Base-by-base conservation (phyloP, 2,113 vertebrate species). In the Cryptomyrus ogoouensis region DNA sequence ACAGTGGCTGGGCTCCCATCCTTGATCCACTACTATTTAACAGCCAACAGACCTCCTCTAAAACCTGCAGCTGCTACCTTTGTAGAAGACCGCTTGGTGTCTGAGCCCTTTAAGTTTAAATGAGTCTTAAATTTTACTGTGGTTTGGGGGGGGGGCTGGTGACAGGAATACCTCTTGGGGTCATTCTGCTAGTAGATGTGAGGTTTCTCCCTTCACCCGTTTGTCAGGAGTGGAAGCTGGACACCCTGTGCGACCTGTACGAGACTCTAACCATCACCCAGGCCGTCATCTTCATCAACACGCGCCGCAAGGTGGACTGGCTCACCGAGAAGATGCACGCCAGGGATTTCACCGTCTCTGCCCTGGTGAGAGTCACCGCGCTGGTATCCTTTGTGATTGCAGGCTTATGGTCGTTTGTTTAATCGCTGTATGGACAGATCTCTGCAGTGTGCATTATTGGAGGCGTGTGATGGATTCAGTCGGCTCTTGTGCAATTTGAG, bases 311-410 rank as follows among this genome's bases (percentile, higher is more conserved):
- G 89, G 92, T 92, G 31, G 92, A 92, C 89, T 92, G 92, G 92
- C 88, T 92, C 62, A 92, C 92, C 15, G 92, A 92, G 53, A 92
- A 92, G 77, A 92, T 92, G 92, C 92, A 92, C 12, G 89, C 91
- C 58, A 84, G 91, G 80, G 90, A 92, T 90, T 92, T 92, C 83
- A 92, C 92, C 5, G 92, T 92, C 49, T 92, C 92, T 87, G 91
- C 91, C 50, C 77, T 92, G 92, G 92, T 56, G 53, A 56, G 53
- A 21, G 5, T 56, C 53, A 7, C 19, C 19, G 15, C 53, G 7
- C 53, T 56, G 53, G 5, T 56, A 1, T 66, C n/a, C 27, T 27
- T 24, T 10, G 58, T 27, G 9, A 27, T 3, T 66, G 24, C 9
- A 3, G n/a, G 62, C 9, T 12, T 27, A 4, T 27, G 62, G 8